Evolutionary conservation across 2,797 vertebrate species (phyloP).

Genomic region (Capromys pilorides): DNA sequence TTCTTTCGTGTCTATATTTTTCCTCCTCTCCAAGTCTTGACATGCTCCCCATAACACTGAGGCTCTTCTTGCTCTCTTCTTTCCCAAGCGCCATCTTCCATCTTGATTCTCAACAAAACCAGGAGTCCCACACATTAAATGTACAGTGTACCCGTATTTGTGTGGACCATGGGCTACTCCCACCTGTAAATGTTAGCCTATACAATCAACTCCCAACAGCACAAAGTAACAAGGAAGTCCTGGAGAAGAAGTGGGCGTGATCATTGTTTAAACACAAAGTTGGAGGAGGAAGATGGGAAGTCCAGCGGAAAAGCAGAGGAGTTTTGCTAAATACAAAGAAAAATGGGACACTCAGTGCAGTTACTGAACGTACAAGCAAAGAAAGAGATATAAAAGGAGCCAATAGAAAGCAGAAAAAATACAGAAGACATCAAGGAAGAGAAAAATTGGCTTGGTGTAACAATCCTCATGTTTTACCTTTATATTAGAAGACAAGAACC

Average conservation of each 20-base stretch:
- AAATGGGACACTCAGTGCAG: background rate
- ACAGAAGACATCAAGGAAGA: background rate
- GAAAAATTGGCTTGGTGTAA: background rate
- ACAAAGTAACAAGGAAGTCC: background rate
- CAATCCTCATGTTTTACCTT: background rate
- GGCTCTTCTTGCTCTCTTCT: background rate
- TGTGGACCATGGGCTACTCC: background rate
- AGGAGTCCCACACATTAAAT: too few species aligned
- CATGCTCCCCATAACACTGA: background rate
- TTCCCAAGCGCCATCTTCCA: background rate
- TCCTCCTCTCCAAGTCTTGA: background rate
- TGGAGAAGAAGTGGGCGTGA: background rate
- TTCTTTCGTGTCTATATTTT: background rate
- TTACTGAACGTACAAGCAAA: background rate
- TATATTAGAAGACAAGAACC: background rate
- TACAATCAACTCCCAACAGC: background rate
- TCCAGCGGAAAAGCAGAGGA: background rate
- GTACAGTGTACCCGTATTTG: fast-evolving
- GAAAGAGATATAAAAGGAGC: background rate
- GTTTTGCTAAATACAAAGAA: background rate
- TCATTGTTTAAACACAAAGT: background rate
- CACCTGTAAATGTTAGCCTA: background rate
- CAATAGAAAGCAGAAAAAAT: background rate
- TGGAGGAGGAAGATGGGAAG: background rate
- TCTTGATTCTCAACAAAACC: background rate